phyloP scores from a whole-genome alignment of 2,888 invertebrate genomes.

The Nasonovia ribisnigri region DNA sequence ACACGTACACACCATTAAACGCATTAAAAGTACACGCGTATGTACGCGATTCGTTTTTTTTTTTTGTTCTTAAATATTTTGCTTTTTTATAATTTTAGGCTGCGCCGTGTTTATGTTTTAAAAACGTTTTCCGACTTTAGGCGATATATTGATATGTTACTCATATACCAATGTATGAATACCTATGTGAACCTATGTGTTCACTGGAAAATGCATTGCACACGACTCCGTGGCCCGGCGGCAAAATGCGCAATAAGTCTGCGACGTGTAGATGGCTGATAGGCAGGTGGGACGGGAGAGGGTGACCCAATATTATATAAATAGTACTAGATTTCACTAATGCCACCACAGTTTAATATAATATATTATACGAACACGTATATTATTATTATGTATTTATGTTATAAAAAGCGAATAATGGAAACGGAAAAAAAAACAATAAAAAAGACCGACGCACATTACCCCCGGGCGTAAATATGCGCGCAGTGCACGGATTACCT shows the following conservation, averaged over 20 bases:
- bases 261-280: background rate
- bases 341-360: background rate
- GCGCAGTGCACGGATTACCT: slow-evolving; percentile 11
- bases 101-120: background rate
- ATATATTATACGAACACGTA: background rate
- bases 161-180: no score
- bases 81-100: background rate
- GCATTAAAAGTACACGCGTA: background rate
- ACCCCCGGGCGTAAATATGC: slow-evolving; percentile 6
- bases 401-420: background rate
- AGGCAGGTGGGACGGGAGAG: background rate
- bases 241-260: background rate
- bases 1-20: background rate
- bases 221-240: background rate
- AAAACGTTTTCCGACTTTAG: background rate
- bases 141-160: background rate
- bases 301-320: background rate
- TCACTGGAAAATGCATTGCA: background rate
- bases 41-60: background rate
- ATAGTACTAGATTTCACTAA: background rate
- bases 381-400: background rate
- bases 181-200: background rate
- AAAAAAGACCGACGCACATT: slow-evolving; percentile 18
- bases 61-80: background rate
- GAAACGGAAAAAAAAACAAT: background rate